These are phyloP conservation scores for Palythoa grandis DNA, from an alignment of 92 coral and sea anemone genomes.

Conservation along the genomic window DNA sequence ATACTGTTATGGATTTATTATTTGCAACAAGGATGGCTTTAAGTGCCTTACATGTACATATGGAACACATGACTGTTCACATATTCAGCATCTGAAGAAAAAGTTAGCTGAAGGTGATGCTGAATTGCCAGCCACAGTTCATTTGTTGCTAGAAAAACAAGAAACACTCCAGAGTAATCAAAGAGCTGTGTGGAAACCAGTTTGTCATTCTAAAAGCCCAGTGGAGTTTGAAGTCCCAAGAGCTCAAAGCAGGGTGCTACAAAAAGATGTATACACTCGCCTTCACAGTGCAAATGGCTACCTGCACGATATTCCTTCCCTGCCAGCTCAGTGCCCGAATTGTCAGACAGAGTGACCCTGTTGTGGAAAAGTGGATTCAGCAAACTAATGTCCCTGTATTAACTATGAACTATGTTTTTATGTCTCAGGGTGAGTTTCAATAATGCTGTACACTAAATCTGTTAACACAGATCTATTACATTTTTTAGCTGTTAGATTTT, in stretches of 20 bases:
- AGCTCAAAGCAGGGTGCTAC: not conserved
- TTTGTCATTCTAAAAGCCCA: not conserved
- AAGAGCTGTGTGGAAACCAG: not conserved
- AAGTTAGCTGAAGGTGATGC: constrained; percentile 35
- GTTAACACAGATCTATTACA: no score
- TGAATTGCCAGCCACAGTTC: not conserved
- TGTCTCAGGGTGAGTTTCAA: no score
- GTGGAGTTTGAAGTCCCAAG: not conserved
- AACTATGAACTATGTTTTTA: no score
- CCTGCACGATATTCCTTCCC: not conserved
- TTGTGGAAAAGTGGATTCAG: no score
- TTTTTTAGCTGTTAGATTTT: no score
- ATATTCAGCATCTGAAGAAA: not conserved
- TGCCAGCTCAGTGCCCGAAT: constrained; percentile 1
- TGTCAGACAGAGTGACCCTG: not conserved
- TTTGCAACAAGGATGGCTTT: constrained; percentile 23
- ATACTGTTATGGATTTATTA: constrained; percentile 42
- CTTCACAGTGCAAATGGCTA: not conserved
- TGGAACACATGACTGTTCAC: constrained; percentile 40
- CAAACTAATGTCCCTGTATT: no score
- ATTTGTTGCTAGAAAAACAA: not conserved
- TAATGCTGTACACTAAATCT: no score
- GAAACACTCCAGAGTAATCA: not conserved
- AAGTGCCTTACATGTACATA: constrained; percentile 38
- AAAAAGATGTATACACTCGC: not conserved